These are phyloP conservation scores for Drosophila prosaltans DNA, from an alignment of 1,140 invertebrate species.

Conservation along the genomic window DNA sequence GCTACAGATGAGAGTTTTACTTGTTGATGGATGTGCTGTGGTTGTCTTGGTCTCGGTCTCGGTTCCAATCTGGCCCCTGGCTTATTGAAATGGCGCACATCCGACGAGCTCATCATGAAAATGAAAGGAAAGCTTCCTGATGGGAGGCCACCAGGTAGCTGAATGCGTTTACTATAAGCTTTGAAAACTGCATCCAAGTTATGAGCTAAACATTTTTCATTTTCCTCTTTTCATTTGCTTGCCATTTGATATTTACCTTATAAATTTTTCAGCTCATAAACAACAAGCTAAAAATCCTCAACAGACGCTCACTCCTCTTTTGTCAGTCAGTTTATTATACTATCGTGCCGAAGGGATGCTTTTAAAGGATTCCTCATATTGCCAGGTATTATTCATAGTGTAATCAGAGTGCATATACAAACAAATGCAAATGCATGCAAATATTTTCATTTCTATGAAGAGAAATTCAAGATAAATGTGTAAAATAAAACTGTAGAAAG, in stretches of 20 bases:
- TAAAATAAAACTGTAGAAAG: not conserved
- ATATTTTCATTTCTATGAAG: conserved; percentile 18
- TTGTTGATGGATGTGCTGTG: conserved; percentile 68
- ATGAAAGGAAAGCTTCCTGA: not conserved
- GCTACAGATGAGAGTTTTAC: conserved; percentile 32
- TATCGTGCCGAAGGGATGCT: conserved; percentile 20
- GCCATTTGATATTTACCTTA: conserved; percentile 40
- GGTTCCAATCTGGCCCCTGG: not conserved
- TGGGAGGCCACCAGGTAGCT: not conserved
- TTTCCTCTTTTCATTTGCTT: conserved; percentile 13
- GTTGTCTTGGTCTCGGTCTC: conserved; percentile 25
- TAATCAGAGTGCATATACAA: not conserved
- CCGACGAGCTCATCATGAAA: conserved; percentile 43
- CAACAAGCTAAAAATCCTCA: conserved; percentile 9
- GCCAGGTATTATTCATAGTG: conserved; percentile 1
- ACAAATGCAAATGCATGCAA: not conserved
- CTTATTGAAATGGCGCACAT: conserved; percentile 30
- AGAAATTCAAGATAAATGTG: conserved; percentile 2
- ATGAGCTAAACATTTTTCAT: conserved; percentile 23
- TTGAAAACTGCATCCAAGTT: conserved; percentile 25
- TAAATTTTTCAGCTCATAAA: conserved; percentile 35
- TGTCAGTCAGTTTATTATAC: conserved; percentile 27
- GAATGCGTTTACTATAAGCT: not conserved
- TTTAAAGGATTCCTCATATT: conserved; percentile 21
- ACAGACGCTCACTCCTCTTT: conserved; percentile 16